Evolutionary conservation across 2,888 invertebrate species (phyloP).

Genomic region (Amphipyra berbera): DNA sequence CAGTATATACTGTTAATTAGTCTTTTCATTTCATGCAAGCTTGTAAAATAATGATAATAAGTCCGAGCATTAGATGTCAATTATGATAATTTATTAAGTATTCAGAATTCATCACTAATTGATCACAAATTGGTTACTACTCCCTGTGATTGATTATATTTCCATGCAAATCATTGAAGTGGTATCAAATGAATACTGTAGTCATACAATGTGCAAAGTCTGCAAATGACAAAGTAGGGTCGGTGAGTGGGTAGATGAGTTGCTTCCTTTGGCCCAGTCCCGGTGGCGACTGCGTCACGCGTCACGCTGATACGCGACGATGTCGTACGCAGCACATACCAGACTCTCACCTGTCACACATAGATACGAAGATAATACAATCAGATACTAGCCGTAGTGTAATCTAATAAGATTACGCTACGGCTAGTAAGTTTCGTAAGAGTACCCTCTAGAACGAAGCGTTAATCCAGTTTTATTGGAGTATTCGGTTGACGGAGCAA

Average conservation of each 20-base stretch:
- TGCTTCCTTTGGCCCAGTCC: constrained; percentile 35
- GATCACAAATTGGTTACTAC: constrained; percentile 2
- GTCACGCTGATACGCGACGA: constrained; percentile 28
- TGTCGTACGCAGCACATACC: constrained; percentile 16
- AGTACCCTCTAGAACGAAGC: neutral
- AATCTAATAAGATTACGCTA: too few species aligned
- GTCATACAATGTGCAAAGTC: constrained; percentile 3
- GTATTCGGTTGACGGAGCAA: neutral
- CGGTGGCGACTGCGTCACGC: constrained; percentile 10
- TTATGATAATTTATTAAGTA: neutral
- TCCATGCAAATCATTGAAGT: neutral
- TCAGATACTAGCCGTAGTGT: neutral
- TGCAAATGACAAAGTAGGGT: constrained; percentile 12
- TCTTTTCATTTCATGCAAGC: too few species aligned
- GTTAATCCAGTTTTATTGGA: neutral
- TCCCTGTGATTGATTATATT: neutral
- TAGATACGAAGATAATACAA: constrained; percentile 19
- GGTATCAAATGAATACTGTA: neutral
- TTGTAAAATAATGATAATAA: too few species aligned
- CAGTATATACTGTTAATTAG: neutral
- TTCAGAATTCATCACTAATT: neutral
- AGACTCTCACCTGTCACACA: constrained; percentile 40
- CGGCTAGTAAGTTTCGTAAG: constrained; percentile 21
- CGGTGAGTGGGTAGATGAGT: constrained; percentile 30
- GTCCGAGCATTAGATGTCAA: neutral